Evolutionary conservation across 2,113 vertebrate genomes (phyloP).

Genomic region (Erythrolamprus reginae): DNA sequence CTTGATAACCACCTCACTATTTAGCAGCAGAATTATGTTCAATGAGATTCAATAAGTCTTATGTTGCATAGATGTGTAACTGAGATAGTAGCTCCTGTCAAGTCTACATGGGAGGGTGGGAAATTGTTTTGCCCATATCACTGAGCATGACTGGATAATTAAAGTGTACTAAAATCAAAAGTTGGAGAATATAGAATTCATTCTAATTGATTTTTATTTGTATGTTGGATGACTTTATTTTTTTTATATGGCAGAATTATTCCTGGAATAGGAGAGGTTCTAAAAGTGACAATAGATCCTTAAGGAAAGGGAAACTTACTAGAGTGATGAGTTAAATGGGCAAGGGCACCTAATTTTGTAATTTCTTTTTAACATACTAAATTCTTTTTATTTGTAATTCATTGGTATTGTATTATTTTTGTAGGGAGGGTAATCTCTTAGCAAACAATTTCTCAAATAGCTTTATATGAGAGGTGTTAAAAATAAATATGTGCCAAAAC

Average conservation of each 20-base stretch:
- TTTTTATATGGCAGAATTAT: background rate
- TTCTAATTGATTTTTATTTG: background rate
- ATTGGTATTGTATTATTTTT: constrained; percentile 32
- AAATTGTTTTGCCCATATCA: background rate
- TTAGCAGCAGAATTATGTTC: background rate
- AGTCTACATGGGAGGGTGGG: too few relatives aligned
- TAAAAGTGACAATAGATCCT: background rate
- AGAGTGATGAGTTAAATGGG: background rate
- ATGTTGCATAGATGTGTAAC: background rate
- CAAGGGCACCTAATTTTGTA: background rate
- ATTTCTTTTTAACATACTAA: background rate
- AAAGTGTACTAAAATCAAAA: background rate
- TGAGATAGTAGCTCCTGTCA: background rate
- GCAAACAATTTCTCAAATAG: constrained; percentile 24
- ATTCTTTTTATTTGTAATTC: constrained; percentile 15
- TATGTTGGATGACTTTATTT: background rate
- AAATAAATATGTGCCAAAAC: constrained; percentile 5
- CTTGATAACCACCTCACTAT: constrained; percentile 7
- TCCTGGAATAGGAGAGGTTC: accelerated
- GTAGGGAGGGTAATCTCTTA: constrained; percentile 23
- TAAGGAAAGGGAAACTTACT: background rate
- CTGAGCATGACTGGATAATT: background rate
- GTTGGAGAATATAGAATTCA: background rate
- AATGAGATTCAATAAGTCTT: background rate
- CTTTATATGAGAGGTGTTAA: constrained; percentile 11